Conservation (phyloP, 1,140 invertebrate species). For the Eriocheir sinensis region DNA sequence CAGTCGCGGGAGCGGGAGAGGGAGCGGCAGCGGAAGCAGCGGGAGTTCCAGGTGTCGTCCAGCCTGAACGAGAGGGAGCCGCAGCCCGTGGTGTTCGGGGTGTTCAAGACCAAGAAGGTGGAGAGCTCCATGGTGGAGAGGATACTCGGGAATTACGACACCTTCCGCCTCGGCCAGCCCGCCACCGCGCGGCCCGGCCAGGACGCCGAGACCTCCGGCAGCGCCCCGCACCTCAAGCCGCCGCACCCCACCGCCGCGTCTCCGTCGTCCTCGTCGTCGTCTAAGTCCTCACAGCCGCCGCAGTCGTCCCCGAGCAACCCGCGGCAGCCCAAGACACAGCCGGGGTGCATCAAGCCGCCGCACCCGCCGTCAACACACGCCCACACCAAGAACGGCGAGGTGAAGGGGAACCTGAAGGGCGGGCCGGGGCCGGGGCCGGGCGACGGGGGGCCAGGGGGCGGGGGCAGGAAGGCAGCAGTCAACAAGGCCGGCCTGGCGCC, state of each 20-base stretch:
- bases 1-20: slow-evolving; percentile 40
- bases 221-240: not conserved
- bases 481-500: slow-evolving; percentile 8
- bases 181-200: slow-evolving; percentile 35
- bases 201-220: not conserved
- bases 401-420: slow-evolving; percentile 69
- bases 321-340: slow-evolving; percentile 47
- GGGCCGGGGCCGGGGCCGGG: slow-evolving; percentile 67
- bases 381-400: slow-evolving; percentile 66
- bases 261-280: slow-evolving; percentile 44
- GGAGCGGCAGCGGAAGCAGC: slow-evolving; percentile 52
- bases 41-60: slow-evolving; percentile 46
- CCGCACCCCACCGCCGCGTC: not conserved
- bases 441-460: slow-evolving; percentile 55
- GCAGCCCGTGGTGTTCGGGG: slow-evolving; percentile 56
- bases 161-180: slow-evolving; percentile 57
- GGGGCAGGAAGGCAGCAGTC: not conserved
- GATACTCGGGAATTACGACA: slow-evolving; percentile 60
- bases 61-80: slow-evolving; percentile 42
- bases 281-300: not conserved
- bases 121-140: slow-evolving; percentile 56
- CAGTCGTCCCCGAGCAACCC: slow-evolving; percentile 27
- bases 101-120: not conserved
- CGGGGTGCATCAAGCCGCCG: slow-evolving; percentile 41
- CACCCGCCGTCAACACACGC: slow-evolving; percentile 63